Evolutionary conservation across 2,797 vertebrate species (phyloP).

Genomic region (Pteronotus mesoamericanus): DNA sequence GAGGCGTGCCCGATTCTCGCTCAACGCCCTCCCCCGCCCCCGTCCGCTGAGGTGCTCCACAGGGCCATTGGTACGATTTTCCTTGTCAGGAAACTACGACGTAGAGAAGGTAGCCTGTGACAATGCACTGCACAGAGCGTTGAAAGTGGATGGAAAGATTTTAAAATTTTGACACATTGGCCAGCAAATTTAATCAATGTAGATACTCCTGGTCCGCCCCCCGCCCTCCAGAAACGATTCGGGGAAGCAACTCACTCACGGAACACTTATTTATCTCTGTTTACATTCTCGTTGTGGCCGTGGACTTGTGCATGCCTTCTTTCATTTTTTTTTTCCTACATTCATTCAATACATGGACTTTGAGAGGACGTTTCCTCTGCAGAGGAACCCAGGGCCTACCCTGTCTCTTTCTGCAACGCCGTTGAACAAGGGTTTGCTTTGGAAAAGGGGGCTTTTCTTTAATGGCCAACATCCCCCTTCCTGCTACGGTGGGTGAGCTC

Average conservation of each 20-base stretch:
- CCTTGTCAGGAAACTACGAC: rapidly evolving
- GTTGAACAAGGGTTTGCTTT: not conserved
- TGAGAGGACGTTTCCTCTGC: too few species aligned
- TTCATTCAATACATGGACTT: rapidly evolving
- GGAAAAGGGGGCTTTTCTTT: not conserved
- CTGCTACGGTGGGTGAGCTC: rapidly evolving
- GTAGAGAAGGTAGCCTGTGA: too few species aligned
- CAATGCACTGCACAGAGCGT: not conserved
- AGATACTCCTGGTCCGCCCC: not conserved
- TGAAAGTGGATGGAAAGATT: not conserved
- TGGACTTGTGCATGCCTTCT: not conserved
- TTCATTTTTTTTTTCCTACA: not conserved
- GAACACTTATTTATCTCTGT: too few species aligned
- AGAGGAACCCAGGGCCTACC: rapidly evolving
- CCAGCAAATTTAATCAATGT: rapidly evolving
- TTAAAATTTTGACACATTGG: not conserved
- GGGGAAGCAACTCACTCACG: too few species aligned
- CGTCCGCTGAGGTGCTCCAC: rapidly evolving
- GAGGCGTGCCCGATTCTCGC: too few species aligned
- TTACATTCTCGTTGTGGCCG: too few species aligned
- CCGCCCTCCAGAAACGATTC: too few species aligned
- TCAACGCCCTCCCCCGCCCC: rapidly evolving
- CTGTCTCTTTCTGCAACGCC: not conserved
- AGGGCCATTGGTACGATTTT: rapidly evolving
- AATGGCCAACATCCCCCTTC: not conserved